Percentiles rank a stretch among this genome's conserved stretches.
These are phyloP conservation scores for Galeruca laticollis DNA, from an alignment of 2,888 invertebrate species.

Conservation along the genomic window DNA sequence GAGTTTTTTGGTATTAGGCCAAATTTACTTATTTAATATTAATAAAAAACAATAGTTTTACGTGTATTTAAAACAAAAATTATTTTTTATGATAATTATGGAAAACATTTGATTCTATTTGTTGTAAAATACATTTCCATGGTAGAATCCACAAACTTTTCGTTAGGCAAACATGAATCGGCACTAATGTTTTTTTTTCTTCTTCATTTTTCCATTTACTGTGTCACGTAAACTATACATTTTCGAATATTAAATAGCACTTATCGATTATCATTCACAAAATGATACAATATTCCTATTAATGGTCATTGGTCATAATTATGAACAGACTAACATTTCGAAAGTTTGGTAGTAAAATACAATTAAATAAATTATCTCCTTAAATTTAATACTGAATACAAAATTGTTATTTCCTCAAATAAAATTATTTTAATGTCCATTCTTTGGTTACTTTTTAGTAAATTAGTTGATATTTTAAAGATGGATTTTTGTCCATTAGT, in stretches of 20 bases:
- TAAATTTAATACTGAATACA: neutral
- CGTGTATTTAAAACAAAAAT: too few species aligned
- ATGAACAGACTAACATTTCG: neutral
- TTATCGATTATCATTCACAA: slow-evolving; percentile 14
- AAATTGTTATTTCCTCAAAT: too few species aligned
- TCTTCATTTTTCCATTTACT: neutral
- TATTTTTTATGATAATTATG: too few species aligned
- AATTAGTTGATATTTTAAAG: too few species aligned
- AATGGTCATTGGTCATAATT: slow-evolving; percentile 11
- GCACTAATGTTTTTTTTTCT: neutral
- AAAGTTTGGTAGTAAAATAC: neutral
- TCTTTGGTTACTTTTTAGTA: too few species aligned
- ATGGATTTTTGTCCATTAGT: too few species aligned
- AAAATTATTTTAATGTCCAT: too few species aligned
- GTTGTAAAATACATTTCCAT: neutral
- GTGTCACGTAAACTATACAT: slow-evolving; percentile 14
- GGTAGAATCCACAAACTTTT: neutral
- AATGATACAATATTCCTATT: slow-evolving; percentile 12
- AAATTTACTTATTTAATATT: too few species aligned
- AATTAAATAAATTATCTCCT: neutral
- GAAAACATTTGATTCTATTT: too few species aligned
- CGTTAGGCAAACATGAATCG: neutral
- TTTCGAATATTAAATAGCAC: slow-evolving; percentile 13
- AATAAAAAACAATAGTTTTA: too few species aligned
- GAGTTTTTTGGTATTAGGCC: too few species aligned